Conservation (phyloP, 2,797 vertebrate genomes). For the Huso huso region DNA sequence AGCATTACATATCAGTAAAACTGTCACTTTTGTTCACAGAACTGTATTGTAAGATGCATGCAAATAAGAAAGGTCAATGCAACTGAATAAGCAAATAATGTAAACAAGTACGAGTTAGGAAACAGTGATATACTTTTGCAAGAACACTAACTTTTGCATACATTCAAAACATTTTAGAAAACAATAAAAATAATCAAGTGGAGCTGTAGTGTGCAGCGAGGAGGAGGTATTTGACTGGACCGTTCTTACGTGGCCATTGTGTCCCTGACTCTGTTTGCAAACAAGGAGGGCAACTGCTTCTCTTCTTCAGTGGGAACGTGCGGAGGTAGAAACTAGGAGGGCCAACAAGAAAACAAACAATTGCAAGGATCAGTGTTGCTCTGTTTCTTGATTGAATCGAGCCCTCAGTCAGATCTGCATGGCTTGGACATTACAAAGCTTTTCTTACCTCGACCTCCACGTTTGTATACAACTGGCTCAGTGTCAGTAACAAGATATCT, state of each 20-base stretch:
- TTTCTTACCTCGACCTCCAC: constrained; percentile 86
- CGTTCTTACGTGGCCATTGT: constrained; percentile 78
- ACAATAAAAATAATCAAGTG: too few species aligned
- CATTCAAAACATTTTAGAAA: too few species aligned
- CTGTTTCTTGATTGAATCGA: not conserved
- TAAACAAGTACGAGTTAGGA: too few species aligned
- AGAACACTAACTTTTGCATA: too few species aligned
- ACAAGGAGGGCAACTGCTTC: constrained; percentile 68
- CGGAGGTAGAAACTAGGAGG: constrained; percentile 80
- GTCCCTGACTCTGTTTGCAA: constrained; percentile 71
- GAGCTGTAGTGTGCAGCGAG: too few species aligned
- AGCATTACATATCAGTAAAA: too few species aligned
- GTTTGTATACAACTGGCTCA: constrained; percentile 83
- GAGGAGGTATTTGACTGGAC: too few species aligned
- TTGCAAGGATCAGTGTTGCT: not conserved
- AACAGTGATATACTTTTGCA: too few species aligned
- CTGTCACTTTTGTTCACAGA: too few species aligned
- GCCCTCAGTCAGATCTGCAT: constrained; percentile 10
- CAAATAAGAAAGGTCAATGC: too few species aligned
- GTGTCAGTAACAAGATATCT: constrained; percentile 71
- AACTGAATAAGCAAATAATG: too few species aligned
- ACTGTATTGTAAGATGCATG: too few species aligned
- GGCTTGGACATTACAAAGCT: not conserved
- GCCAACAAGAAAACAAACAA: constrained; percentile 10
- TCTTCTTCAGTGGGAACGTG: constrained; percentile 80